Percentiles rank a stretch among this genome's conserved stretches.
phyloP scores from a whole-genome alignment of 2,797 vertebrate species.

The Malacoctenus gilli region DNA sequence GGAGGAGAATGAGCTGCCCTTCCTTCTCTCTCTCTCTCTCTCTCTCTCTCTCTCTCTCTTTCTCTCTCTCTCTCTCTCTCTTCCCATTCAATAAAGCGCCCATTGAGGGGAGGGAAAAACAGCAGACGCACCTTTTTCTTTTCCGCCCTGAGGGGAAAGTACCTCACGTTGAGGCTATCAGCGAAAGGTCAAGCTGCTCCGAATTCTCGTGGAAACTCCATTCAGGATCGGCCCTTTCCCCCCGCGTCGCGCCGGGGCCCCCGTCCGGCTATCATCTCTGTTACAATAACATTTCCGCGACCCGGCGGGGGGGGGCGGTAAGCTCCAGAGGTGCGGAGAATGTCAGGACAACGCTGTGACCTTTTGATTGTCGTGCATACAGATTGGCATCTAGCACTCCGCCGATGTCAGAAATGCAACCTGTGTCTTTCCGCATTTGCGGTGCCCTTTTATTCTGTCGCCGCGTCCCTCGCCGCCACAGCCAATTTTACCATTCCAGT shows the following conservation, averaged over 20 bases:
- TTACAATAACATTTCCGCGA: conserved; percentile 64
- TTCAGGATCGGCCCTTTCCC: conserved; percentile 55
- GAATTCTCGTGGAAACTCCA: conserved; percentile 67
- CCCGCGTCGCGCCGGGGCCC: conserved; percentile 26
- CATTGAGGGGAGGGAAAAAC: conserved; percentile 54
- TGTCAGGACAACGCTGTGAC: conserved; percentile 73
- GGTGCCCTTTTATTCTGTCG: conserved; percentile 57
- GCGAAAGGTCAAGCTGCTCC: conserved; percentile 73
- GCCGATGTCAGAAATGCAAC: conserved; percentile 52
- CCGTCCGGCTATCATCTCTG: conserved; percentile 54
- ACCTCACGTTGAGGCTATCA: conserved; percentile 69
- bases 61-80: conserved; percentile 21
- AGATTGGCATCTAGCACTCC: conserved; percentile 63
- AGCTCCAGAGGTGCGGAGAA: conserved; percentile 68
- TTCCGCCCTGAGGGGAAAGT: conserved; percentile 69
- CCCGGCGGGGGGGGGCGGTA: conserved; percentile 20
- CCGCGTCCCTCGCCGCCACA: conserved; percentile 16
- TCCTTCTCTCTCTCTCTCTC: conserved; percentile 21
- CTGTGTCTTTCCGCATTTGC: conserved; percentile 58
- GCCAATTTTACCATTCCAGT: conserved; percentile 21
- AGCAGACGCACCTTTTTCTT: conserved; percentile 57
- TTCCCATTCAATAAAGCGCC: conserved; percentile 67
- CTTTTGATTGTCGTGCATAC: conserved; percentile 73
- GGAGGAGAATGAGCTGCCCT: conserved; percentile 38
- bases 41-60: conserved; percentile 9